Conservation (phyloP, 1,140 invertebrate species). For the Drosophila grimshawi region DNA sequence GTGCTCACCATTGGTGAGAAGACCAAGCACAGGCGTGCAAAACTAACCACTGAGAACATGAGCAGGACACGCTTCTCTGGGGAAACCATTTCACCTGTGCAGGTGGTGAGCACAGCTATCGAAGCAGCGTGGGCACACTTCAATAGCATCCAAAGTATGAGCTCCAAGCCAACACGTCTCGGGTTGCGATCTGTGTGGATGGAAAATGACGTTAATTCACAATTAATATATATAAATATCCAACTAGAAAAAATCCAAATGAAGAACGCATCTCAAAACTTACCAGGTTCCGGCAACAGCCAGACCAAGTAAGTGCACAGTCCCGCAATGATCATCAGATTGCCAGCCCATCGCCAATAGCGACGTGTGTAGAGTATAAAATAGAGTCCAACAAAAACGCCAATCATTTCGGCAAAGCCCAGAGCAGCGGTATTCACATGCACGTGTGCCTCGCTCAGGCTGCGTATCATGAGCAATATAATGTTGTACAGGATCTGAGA, state of each 20-base stretch:
- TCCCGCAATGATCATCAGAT: slow-evolving; percentile 67
- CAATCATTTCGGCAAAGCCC: slow-evolving; percentile 83
- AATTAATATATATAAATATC: too few species aligned
- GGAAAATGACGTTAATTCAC: too few species aligned
- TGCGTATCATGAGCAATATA: slow-evolving; percentile 83
- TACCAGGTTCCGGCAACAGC: slow-evolving; percentile 67
- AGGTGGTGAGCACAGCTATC: slow-evolving; percentile 74
- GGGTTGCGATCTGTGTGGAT: slow-evolving; percentile 50
- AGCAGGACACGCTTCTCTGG: slow-evolving; percentile 64
- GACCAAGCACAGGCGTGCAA: slow-evolving; percentile 67
- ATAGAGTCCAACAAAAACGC: slow-evolving; percentile 80
- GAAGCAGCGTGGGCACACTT: slow-evolving; percentile 74
- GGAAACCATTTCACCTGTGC: slow-evolving; percentile 75
- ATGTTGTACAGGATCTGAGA: slow-evolving; percentile 82
- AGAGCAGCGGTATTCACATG: slow-evolving; percentile 83
- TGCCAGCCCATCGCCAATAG: slow-evolving; percentile 77
- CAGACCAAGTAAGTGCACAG: slow-evolving; percentile 71
- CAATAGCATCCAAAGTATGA: slow-evolving; percentile 72
- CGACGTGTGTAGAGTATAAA: slow-evolving; percentile 77
- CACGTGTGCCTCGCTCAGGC: slow-evolving; percentile 76
- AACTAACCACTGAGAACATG: slow-evolving; percentile 72
- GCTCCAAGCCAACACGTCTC: slow-evolving; percentile 63
- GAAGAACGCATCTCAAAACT: neutral
- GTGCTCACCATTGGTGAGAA: slow-evolving; percentile 65
- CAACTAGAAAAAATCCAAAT: neutral